Conservation (phyloP, 64 coral and sea anemone species). For the Hydrozoanthus tunicans region DNA sequence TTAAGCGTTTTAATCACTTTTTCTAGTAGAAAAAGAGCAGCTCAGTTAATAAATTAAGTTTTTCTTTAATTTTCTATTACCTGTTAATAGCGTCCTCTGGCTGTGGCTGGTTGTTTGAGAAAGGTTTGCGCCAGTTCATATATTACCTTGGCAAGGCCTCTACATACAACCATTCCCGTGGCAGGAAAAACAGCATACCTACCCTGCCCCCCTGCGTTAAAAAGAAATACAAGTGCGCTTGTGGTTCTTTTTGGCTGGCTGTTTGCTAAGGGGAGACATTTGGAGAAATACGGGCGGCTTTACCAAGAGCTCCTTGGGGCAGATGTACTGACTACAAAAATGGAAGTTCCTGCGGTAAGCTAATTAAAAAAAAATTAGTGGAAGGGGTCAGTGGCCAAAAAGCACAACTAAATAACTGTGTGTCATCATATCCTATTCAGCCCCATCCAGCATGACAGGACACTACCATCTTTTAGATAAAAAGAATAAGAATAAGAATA, state of each 20-base stretch:
- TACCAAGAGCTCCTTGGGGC: slow-evolving; percentile 80
- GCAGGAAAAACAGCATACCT: slow-evolving; percentile 16
- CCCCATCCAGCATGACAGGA: too few species aligned
- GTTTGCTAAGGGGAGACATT: slow-evolving; percentile 79
- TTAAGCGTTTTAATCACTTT: too few species aligned
- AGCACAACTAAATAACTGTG: too few species aligned
- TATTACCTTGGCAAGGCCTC: background rate
- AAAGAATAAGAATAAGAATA: too few species aligned
- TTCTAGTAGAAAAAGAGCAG: too few species aligned
- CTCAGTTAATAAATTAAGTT: too few species aligned
- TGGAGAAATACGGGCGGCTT: slow-evolving; percentile 79
- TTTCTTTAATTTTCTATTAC: too few species aligned
- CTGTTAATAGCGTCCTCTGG: too few species aligned
- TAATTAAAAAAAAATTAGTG: background rate
- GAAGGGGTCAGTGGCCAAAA: background rate
- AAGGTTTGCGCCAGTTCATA: background rate
- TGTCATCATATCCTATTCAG: too few species aligned
- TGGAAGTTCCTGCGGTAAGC: slow-evolving; percentile 78
- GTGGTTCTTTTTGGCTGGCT: slow-evolving; percentile 88
- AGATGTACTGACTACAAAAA: slow-evolving; percentile 79
- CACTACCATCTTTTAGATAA: too few species aligned
- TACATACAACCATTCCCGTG: slow-evolving; percentile 8
- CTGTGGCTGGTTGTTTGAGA: too few species aligned
- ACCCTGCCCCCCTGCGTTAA: slow-evolving; percentile 26
- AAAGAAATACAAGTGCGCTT: slow-evolving; percentile 49